Percentiles rank a stretch among this genome's conserved stretches.
phyloP scores from a whole-genome alignment of 2,113 vertebrate genomes.

The Genyomyrus donnyi region DNA sequence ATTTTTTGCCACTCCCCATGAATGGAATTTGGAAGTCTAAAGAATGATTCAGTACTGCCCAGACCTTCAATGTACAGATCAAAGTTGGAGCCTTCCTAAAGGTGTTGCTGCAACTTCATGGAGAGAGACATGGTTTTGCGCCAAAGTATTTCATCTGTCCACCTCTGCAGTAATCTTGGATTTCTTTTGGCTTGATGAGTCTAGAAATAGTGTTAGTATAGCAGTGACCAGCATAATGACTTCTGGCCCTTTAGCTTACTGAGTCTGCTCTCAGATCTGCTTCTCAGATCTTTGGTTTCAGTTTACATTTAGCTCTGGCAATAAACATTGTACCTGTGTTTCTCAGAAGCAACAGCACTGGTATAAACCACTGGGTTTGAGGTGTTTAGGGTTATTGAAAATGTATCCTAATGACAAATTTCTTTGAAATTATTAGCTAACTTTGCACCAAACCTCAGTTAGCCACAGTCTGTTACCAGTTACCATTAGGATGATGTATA shows the following conservation, averaged over 20 bases:
- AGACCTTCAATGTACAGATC: background rate
- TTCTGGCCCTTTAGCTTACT: background rate
- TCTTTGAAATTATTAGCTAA: background rate
- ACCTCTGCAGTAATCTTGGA: background rate
- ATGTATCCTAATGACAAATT: background rate
- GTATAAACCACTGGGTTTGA: background rate
- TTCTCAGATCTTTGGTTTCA: background rate
- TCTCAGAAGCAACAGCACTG: background rate
- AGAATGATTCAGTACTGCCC: background rate
- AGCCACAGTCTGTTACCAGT: background rate
- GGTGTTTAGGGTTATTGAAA: background rate
- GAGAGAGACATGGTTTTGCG: background rate
- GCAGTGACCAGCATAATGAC: background rate
- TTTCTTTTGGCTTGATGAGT: background rate
- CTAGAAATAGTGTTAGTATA: background rate
- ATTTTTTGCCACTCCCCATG: background rate
- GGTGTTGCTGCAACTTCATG: background rate
- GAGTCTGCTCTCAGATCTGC: background rate
- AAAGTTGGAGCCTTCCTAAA: background rate
- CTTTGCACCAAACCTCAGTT: background rate
- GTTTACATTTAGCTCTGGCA: background rate
- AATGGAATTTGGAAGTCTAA: background rate
- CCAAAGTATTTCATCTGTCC: background rate
- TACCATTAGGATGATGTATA: background rate
- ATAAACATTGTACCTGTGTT: background rate